Conservation (phyloP, 2,797 vertebrate species). For the Dromococcyx pavoninus region DNA sequence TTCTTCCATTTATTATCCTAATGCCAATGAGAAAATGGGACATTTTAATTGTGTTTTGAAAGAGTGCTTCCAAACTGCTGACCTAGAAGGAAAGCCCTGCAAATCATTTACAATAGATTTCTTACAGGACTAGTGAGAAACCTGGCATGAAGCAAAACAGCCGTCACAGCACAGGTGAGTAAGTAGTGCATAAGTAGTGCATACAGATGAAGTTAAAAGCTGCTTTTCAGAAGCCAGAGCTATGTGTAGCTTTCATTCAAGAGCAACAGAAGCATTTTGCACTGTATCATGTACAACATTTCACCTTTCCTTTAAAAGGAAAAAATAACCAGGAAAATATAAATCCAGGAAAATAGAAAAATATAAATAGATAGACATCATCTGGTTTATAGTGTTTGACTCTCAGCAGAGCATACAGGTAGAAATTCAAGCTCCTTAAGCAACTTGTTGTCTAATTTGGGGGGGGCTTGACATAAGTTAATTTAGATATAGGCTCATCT, state of each 20-base stretch:
- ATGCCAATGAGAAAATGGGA: conserved; percentile 46
- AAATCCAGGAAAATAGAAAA: background rate
- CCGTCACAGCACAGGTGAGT: background rate
- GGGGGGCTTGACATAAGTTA: background rate
- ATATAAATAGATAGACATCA: background rate
- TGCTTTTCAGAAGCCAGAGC: background rate
- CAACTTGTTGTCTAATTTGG: background rate
- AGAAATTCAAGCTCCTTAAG: background rate
- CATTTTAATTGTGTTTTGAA: conserved; percentile 64
- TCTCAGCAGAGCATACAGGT: background rate
- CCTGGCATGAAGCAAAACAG: conserved; percentile 9
- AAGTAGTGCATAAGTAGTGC: background rate
- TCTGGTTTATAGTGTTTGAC: background rate
- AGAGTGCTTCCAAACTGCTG: conserved; percentile 56
- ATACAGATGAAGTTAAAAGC: background rate
- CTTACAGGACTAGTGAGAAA: background rate
- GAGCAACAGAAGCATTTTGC: background rate
- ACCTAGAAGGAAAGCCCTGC: conserved; percentile 28
- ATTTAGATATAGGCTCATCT: background rate
- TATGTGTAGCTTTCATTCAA: background rate
- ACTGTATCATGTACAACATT: background rate
- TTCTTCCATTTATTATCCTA: conserved; percentile 49
- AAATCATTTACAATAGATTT: conserved; percentile 50
- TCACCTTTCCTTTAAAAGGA: background rate
- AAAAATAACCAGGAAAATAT: background rate